Evolutionary conservation across 2,888 invertebrate species (phyloP), one percentile per base, ranked within the genome.

Genomic region (Ethmia dodecea): DNA sequence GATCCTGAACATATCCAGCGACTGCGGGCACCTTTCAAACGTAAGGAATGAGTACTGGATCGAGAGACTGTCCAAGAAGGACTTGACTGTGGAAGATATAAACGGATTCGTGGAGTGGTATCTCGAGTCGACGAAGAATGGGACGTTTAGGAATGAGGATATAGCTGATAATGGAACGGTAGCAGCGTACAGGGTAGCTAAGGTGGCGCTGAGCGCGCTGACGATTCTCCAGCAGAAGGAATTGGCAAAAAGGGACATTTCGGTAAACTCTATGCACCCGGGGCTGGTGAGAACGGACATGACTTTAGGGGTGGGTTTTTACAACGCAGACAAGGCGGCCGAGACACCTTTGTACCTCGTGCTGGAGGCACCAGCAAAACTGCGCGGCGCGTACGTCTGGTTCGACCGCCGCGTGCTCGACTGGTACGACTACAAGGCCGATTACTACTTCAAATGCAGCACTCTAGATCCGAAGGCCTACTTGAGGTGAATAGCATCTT

Each of bases 211-310:
- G 2, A 89, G 89, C 37, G 92, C 92, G 1, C 56, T 94, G 32
- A 89, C 92, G 0, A 72, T 88, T 18, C 68, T 93, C 29, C 93
- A 93, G 48, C 93, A 93, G 51, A 73, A 77, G 22, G 70, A 86
- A 22, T 79, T 93, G 9, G 64, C 65, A 6, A 76, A 84, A 0
- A 86, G 88, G 35, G 89, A 91, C 38, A 87, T 93, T 20, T 49
- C 48, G 0, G 63, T 81, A 0, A 93, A 93, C 64, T 78, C 89
- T 6, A 88, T 91, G 54, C 90, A 92, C 62, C 94, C 94, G 4
- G 94, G 94, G 0, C 88, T 91, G 47, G 93, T 94, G 0, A 88
- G 88, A 40, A 95, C 94, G 0, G 93, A 94, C 52, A 92, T 95
- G 93, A 89, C 90, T 0, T 80, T 77, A 22, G 88, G 89, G 13